Evolutionary conservation across 2,113 vertebrate species (phyloP), one percentile per base, ranked within the genome.

Genomic region (Zosterops pallidus): DNA sequence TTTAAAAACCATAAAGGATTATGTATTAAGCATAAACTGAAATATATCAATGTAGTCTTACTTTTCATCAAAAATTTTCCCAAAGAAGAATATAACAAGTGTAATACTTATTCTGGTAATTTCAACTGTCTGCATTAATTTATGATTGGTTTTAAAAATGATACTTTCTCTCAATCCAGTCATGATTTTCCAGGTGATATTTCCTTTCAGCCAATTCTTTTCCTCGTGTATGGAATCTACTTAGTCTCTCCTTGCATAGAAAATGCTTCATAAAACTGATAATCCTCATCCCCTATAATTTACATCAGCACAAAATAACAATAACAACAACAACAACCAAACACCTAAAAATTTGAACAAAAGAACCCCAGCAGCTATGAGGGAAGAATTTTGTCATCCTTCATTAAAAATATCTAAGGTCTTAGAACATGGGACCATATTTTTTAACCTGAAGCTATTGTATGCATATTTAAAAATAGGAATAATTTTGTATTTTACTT

Each of bases 1-100:
- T 76, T 63, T 2, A 3, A 63, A 83, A 76, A 9, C 1, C 0
- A 2, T n/a, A 49, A 7, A 33, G 56, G 3, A 28, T 65, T 65
- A 52, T 33, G 2, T 15, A 24, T 62, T 63, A 72, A 77, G 70
- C 8, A 49, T 11, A 67, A 42, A 53, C 15, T 60, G 14, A 50
- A 78, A 74, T 1, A 8, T 44, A 57, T 31, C 9, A 46, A 19
- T 47, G 8, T 11, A 82, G 31, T 9, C 7, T 25, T 33, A 39
- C 2, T 41, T 90, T 82, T 52, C 16, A 59, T 57, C 3, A 52
- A 46, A 85, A 17, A 13, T 33, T 68, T 77, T 80, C 24, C 9
- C 17, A 31, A 7, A 59, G 8, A 68, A 72, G 10, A 49, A 39
- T 42, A 56, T 19, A 64, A 24, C 4, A 19, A 24, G 4, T 53